Evolutionary conservation across 2,113 vertebrate species (phyloP), one percentile per base, ranked within the genome.

Genomic region (Acinonyx jubatus): DNA sequence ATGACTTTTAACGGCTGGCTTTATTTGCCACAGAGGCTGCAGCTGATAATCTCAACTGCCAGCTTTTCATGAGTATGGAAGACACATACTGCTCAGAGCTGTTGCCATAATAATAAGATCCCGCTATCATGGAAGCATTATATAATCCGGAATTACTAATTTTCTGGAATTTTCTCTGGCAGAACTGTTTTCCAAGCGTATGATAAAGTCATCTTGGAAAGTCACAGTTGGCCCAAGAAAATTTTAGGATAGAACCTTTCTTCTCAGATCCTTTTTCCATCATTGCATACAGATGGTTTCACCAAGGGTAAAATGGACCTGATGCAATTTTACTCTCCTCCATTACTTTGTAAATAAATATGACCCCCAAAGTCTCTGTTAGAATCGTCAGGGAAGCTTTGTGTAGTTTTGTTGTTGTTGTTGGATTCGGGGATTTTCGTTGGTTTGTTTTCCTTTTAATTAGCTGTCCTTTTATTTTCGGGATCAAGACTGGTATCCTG

Each of bases 371-470:
- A 52, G 57, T 74, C 36, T 45, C 85, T 71, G 63, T 21, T 27
- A 89, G 36, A 91, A 89, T 74, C 3, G 8, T n/a, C 55, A 85
- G 2, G n/a, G 33, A 85, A 50, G 11, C 74, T 89, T 8, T 63
- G 12, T 66, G 2, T 78, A 68, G 7, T 61, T 92, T 52, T 38
- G 50, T 38, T 83, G 83, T 18, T 41, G 48, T 57, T 94, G 52
- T 55, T 96, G 19, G 23, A 81, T 52, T 52, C 76, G 15, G 50
- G 29, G 1, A 38, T 18, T 45, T 73, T 91, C 45, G 14, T 38
- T 82, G 21, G 14, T 69, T 87, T 94, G 23, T 93, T 82, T 96
- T 82, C 52, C 48, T 91, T 91, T 83, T 81, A 76, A 93, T n/a
- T 36, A 83, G 78, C 15, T 65, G 66, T 6, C 18, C 23, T 38